Percentiles rank a stretch among this genome's conserved stretches.
Evolutionary conservation across 2,113 vertebrate genomes (phyloP).

Genomic region (Oostethus manadensis): DNA sequence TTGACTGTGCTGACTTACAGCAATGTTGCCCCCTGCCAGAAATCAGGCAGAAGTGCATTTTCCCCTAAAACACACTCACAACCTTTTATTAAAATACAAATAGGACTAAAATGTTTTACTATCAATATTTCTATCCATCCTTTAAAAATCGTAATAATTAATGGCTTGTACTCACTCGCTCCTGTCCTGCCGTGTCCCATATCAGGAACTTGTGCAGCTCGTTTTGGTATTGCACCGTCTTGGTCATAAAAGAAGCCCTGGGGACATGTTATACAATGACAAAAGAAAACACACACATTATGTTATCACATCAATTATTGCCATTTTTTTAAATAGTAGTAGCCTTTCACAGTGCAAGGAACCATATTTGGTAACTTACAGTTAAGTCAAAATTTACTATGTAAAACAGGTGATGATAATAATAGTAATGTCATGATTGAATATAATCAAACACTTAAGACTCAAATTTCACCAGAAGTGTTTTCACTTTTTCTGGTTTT

Average conservation of each 20-base stretch:
- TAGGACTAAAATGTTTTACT: background rate
- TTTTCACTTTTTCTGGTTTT: too few species aligned
- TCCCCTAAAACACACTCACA: background rate
- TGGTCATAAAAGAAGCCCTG: slow-evolving; percentile 97
- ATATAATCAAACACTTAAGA: too few species aligned
- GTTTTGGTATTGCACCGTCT: slow-evolving; percentile 94
- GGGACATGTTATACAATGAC: background rate
- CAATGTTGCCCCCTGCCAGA: slow-evolving; percentile 66
- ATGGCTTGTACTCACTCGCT: slow-evolving; percentile 76
- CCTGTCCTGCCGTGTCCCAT: slow-evolving; percentile 96
- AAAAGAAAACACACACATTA: background rate
- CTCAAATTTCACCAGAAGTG: too few species aligned
- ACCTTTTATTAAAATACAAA: too few species aligned
- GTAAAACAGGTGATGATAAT: background rate
- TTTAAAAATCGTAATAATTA: too few species aligned
- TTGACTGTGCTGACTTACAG: background rate
- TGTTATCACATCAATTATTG: too few species aligned
- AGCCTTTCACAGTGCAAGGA: background rate
- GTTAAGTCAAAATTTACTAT: background rate
- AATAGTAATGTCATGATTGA: too few species aligned
- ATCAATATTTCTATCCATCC: background rate
- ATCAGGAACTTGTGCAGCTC: slow-evolving; percentile 96
- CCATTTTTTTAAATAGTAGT: background rate
- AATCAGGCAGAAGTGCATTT: slow-evolving; percentile 42
- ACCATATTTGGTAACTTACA: background rate